phyloP scores from a whole-genome alignment of 1,140 invertebrate species.

The Saccostrea glomerata region DNA sequence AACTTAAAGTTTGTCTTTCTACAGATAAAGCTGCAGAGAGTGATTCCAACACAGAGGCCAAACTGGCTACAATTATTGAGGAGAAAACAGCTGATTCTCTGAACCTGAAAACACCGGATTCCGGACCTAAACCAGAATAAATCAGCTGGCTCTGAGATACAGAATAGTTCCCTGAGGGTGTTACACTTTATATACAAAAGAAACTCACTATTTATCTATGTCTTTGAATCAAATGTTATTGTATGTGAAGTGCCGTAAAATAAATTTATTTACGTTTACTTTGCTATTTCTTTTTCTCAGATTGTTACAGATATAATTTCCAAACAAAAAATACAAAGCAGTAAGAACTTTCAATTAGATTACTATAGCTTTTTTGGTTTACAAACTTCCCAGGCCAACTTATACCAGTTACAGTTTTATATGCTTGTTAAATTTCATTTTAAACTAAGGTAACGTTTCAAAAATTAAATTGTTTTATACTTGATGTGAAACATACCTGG shows the following conservation, averaged over 20 bases:
- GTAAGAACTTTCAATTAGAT: too few relatives aligned
- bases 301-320: too few relatives aligned
- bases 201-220: neutral
- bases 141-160: neutral
- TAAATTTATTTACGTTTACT: neutral
- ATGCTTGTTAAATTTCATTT: too few relatives aligned
- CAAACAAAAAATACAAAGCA: too few relatives aligned
- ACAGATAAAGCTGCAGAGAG: conserved; percentile 27
- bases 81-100: conserved; percentile 31
- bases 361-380: too few relatives aligned
- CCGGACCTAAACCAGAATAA: neutral
- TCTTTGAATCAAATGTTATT: neutral
- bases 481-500: too few relatives aligned
- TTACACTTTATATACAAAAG: neutral
- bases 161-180: neutral
- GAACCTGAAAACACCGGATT: neutral
- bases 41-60: conserved; percentile 26
- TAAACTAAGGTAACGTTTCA: too few relatives aligned
- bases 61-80: conserved; percentile 34
- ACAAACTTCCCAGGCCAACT: too few relatives aligned
- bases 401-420: too few relatives aligned
- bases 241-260: conserved; percentile 8
- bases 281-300: too few relatives aligned
- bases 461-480: too few relatives aligned
- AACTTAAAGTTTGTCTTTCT: neutral